Evolutionary conservation across 2,888 invertebrate species (phyloP), one percentile per base, ranked within the genome.

Genomic region (Cryptophagus acutangulus): DNA sequence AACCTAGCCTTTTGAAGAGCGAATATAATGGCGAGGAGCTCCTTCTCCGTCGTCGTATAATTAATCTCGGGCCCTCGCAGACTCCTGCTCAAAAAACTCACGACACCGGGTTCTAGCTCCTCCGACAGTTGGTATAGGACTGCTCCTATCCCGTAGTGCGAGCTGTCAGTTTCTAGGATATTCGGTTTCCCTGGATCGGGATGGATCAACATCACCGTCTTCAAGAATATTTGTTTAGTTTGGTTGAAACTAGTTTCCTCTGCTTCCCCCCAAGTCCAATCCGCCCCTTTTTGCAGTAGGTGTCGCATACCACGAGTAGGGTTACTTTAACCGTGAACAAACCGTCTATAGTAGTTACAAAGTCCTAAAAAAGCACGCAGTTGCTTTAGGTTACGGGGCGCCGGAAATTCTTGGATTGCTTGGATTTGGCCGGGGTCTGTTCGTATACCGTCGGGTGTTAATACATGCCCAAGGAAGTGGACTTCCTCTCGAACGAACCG

Each of bases 41-140:
- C 53, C 16, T 50, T 48, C 33, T 52, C 49, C 1, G 48, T 50
- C 6, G 36, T 35, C 3, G 48, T 52, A 26, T 51, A 52, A 3
- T 38, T 24, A 5, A 49, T 13, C 18, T 51, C 49, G 2, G 46
- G 20, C 1, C 39, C 43, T 13, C 34, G 12, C 15, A 48, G 37
- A 8, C 16, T 15, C 17, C 43, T 17, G 15, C 50, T 50, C 2
- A 36, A 41, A 28, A 48, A 48, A 6, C 33, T 42, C 3, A 54
- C 10, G 0, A 46, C 47, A 2, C 26, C 26, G 25, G 35, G 46
- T 17, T 45, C 45, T 1, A 30, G 33, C 2, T 38, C 30, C 5
- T 38, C 34, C 6, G 20, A 2, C 9, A 38, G 2, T 33, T 51
- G 51, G 30, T 43, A 46, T 15, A 43, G 13, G 9, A 30, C 43